These are phyloP conservation scores for Lycaena phlaeas DNA, from an alignment of 2,888 invertebrate genomes.

Conservation along the genomic window DNA sequence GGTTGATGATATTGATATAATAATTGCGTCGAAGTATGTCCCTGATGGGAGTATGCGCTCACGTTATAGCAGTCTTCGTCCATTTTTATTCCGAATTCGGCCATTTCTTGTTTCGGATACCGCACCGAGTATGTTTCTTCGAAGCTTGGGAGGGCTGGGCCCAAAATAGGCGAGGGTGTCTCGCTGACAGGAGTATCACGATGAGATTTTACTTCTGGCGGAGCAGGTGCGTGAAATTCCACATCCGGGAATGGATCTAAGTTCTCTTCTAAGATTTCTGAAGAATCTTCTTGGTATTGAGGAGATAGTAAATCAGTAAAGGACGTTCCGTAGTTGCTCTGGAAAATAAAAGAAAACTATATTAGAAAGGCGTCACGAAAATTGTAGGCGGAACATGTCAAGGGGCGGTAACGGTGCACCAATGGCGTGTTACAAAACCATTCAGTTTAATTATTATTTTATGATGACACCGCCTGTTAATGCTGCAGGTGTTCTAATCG, in stretches of 20 bases:
- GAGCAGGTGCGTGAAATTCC: constrained; percentile 64
- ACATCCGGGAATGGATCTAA: constrained; percentile 83
- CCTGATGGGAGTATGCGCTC: constrained; percentile 71
- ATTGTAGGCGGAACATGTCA: constrained; percentile 49
- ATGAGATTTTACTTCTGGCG: constrained; percentile 55
- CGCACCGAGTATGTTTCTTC: constrained; percentile 90
- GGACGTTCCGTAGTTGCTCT: constrained; percentile 86
- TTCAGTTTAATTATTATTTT: constrained; percentile 21
- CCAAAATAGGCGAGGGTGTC: constrained; percentile 56
- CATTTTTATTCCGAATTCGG: constrained; percentile 83
- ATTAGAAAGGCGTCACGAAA: constrained; percentile 48
- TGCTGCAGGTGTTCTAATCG: constrained; percentile 40
- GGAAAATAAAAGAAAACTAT: constrained; percentile 54
- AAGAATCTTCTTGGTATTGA: constrained; percentile 81
- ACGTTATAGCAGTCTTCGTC: constrained; percentile 88
- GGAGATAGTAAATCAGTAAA: constrained; percentile 84
- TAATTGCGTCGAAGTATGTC: constrained; percentile 70
- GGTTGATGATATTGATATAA: constrained; percentile 75
- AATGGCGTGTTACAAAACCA: constrained; percentile 38
- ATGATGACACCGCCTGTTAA: constrained; percentile 26
- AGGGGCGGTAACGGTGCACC: constrained; percentile 51
- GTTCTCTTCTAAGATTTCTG: constrained; percentile 80
- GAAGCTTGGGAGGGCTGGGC: constrained; percentile 85
- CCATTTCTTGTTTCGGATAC: constrained; percentile 77
- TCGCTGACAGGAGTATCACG: constrained; percentile 56